These are phyloP conservation scores for Dolichomitus sp. DNA, from an alignment of 2,888 invertebrate species.

Conservation along the genomic window DNA sequence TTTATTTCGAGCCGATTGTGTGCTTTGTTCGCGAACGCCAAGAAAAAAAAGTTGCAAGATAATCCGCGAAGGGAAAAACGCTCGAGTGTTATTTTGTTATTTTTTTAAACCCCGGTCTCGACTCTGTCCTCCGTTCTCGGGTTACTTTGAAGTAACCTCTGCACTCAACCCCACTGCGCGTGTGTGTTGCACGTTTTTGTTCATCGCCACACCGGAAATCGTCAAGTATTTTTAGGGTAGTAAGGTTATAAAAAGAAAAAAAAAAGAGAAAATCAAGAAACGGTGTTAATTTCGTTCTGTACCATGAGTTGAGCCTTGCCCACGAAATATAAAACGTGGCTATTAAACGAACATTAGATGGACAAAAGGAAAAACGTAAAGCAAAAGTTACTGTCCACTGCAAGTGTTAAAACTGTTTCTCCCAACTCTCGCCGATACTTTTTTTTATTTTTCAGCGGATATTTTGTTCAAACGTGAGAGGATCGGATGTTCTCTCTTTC, in stretches of 20 bases:
- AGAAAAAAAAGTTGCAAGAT: slow-evolving; percentile 36
- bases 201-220: slow-evolving; percentile 54
- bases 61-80: slow-evolving; percentile 18
- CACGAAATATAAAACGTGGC: slow-evolving; percentile 45
- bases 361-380: slow-evolving; percentile 23
- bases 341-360: slow-evolving; percentile 23
- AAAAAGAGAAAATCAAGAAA: slow-evolving; percentile 6
- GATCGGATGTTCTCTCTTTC: slow-evolving; percentile 66
- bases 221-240: slow-evolving; percentile 2
- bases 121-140: slow-evolving; percentile 10
- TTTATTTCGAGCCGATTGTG: slow-evolving; percentile 1
- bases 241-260: background rate
- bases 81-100: slow-evolving; percentile 11
- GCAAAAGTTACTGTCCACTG: slow-evolving; percentile 43
- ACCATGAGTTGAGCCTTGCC: slow-evolving; percentile 65
- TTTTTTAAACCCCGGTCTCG: background rate
- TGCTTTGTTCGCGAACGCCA: slow-evolving; percentile 46
- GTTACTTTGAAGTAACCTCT: slow-evolving; percentile 6
- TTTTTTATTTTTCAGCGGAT: slow-evolving; percentile 27
- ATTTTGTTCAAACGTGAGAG: slow-evolving; percentile 45
- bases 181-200: background rate
- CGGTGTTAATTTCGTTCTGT: slow-evolving; percentile 37
- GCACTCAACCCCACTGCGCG: slow-evolving; percentile 13
- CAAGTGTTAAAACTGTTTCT: slow-evolving; percentile 37
- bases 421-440: slow-evolving; percentile 23